These are phyloP conservation scores for Glossophaga mutica DNA, from an alignment of 2,797 vertebrate species.

Conservation along the genomic window DNA sequence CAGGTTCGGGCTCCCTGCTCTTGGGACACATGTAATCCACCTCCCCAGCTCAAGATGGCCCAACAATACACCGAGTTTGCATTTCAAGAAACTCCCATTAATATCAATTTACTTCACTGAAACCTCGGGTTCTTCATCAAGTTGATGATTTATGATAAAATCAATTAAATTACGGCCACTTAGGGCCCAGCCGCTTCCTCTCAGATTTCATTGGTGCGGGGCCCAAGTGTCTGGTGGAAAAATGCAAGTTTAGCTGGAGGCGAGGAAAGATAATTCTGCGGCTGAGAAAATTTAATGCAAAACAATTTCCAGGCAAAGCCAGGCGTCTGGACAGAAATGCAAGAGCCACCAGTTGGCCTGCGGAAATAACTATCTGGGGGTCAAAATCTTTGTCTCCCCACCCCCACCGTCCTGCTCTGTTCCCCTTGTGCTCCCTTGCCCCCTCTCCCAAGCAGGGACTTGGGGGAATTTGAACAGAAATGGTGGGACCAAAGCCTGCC, in stretches of 20 bases:
- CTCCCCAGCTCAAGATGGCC: conserved; percentile 67
- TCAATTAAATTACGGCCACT: conserved; percentile 90
- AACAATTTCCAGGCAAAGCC: conserved; percentile 81
- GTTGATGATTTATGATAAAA: conserved; percentile 96
- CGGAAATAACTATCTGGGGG: conserved; percentile 77
- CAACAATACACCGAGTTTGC: conserved; percentile 74
- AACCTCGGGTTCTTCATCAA: conserved; percentile 86
- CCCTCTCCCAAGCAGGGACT: background rate
- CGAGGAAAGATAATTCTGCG: conserved; percentile 82
- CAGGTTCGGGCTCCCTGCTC: conserved; percentile 7
- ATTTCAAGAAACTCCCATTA: conserved; percentile 85
- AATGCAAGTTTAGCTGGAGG: conserved; percentile 84
- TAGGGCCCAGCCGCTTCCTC: conserved; percentile 87
- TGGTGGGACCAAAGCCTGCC: background rate
- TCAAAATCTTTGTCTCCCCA: conserved; percentile 65
- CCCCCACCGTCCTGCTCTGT: background rate
- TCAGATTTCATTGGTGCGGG: conserved; percentile 83
- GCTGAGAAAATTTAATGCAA: conserved; percentile 83
- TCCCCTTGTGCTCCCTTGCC: background rate
- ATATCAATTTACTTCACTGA: conserved; percentile 88
- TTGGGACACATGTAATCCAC: conserved; percentile 46
- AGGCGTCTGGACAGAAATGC: conserved; percentile 63
- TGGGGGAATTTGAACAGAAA: background rate
- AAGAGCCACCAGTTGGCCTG: conserved; percentile 70
- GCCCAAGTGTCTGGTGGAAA: conserved; percentile 82